Percentiles rank a stretch among this genome's conserved stretches.
Conservation (phyloP, 2,797 vertebrate genomes). For the Sebastes baramenuke region DNA sequence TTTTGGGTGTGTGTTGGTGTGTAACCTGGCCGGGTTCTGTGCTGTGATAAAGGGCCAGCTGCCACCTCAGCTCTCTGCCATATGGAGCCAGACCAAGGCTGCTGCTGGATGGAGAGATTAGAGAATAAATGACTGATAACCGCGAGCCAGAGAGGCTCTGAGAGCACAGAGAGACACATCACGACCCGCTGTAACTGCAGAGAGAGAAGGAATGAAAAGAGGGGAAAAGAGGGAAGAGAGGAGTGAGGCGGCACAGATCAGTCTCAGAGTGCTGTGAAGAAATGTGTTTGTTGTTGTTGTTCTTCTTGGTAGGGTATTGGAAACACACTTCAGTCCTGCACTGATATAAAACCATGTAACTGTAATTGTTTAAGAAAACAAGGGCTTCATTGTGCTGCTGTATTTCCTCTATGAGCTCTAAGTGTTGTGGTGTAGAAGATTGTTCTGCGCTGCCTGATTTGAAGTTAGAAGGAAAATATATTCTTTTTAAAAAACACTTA, state of each 20-base stretch:
- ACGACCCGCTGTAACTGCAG: neutral
- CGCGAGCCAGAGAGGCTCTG: conserved; percentile 11
- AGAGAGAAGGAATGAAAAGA: neutral
- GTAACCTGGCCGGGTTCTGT: conserved; percentile 22
- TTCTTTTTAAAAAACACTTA: neutral
- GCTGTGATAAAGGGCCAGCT: conserved; percentile 54
- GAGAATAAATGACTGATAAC: conserved; percentile 54
- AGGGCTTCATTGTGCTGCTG: neutral
- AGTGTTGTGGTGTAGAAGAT: neutral
- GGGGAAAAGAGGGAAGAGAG: neutral
- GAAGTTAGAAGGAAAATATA: neutral
- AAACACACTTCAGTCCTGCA: neutral
- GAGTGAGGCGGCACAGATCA: neutral
- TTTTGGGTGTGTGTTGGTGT: conserved; percentile 4
- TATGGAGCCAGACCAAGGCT: conserved; percentile 54
- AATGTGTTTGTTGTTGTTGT: neutral
- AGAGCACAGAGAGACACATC: conserved; percentile 1
- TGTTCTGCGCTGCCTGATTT: neutral
- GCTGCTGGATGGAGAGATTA: conserved; percentile 66
- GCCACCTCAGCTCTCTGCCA: conserved; percentile 50
- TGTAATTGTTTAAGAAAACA: neutral
- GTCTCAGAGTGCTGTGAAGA: neutral
- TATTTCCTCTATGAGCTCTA: neutral
- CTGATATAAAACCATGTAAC: neutral
- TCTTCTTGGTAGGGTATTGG: neutral